Conservation (phyloP, 1,140 invertebrate species). For the Melanaphis sacchari region DNA sequence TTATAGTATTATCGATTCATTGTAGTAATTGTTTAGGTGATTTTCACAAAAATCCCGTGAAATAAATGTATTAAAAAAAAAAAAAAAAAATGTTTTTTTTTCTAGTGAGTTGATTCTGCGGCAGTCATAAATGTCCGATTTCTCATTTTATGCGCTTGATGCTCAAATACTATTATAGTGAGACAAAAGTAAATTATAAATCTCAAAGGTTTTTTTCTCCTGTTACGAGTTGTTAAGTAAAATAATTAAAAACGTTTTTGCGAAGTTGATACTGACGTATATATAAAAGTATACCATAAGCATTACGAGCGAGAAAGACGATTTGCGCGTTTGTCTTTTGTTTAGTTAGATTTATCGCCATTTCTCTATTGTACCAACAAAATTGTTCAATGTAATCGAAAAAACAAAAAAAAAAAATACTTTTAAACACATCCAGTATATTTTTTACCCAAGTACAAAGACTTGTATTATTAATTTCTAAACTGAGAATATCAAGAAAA, state of each 20-base stretch:
- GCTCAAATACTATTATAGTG: background rate
- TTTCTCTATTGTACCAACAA: background rate
- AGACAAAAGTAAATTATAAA: background rate
- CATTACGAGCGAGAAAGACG: background rate
- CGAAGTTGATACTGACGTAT: background rate
- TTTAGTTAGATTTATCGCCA: background rate
- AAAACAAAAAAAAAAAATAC: background rate
- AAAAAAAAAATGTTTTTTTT: background rate
- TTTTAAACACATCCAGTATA: background rate
- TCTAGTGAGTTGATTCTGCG: background rate
- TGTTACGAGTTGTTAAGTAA: constrained; percentile 14
- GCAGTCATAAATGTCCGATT: background rate
- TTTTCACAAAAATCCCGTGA: background rate
- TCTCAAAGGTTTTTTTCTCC: background rate
- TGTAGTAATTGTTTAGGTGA: background rate
- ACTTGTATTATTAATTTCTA: background rate
- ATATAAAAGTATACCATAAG: background rate
- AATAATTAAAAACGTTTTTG: constrained; percentile 16
- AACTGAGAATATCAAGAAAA: background rate
- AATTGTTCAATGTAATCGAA: background rate
- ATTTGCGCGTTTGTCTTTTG: background rate
- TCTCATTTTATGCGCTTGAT: background rate
- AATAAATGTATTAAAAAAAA: background rate
- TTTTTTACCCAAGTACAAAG: background rate
- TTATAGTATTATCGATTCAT: background rate